Evolutionary conservation across 2,888 invertebrate species (phyloP).

Genomic region (Drosophila ustulata): DNA sequence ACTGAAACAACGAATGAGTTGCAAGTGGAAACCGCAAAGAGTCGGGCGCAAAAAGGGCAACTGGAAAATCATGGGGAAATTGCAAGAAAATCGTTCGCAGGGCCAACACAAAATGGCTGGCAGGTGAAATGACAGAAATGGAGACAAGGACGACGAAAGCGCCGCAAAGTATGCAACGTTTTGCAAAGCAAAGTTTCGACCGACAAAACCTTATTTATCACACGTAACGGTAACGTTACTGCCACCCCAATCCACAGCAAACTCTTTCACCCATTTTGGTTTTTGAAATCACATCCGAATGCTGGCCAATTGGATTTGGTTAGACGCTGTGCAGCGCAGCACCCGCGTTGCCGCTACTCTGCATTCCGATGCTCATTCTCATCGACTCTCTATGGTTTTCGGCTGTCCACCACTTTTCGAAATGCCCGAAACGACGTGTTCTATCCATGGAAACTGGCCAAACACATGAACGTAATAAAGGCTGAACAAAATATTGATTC

Average conservation of each 20-base stretch:
- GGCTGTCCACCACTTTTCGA: neutral
- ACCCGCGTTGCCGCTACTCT: conserved; percentile 24
- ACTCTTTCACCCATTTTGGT: conserved; percentile 58
- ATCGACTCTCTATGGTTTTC: conserved; percentile 19
- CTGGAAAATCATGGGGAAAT: conserved; percentile 16
- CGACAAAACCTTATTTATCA: conserved; percentile 75
- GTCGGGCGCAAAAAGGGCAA: conserved; percentile 14
- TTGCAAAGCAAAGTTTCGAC: conserved; percentile 50
- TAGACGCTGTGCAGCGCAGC: conserved; percentile 43
- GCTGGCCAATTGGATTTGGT: conserved; percentile 77
- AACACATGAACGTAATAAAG: too few relatives aligned
- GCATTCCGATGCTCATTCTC: conserved; percentile 10
- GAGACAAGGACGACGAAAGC: conserved; percentile 27
- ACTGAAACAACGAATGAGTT: conserved; percentile 19
- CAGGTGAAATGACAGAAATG: conserved; percentile 58
- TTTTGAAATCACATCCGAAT: conserved; percentile 72
- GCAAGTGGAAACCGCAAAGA: conserved; percentile 33
- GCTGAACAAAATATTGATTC: neutral
- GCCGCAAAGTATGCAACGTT: conserved; percentile 54
- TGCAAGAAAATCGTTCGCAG: conserved; percentile 54
- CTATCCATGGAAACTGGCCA: conserved; percentile 37
- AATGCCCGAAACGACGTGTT: conserved; percentile 32
- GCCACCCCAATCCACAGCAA: conserved; percentile 11
- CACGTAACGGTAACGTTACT: conserved; percentile 46
- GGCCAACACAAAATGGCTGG: conserved; percentile 38